Base-by-base conservation (phyloP, 2,113 vertebrate genomes). In the Tragulus kanchil region DNA sequence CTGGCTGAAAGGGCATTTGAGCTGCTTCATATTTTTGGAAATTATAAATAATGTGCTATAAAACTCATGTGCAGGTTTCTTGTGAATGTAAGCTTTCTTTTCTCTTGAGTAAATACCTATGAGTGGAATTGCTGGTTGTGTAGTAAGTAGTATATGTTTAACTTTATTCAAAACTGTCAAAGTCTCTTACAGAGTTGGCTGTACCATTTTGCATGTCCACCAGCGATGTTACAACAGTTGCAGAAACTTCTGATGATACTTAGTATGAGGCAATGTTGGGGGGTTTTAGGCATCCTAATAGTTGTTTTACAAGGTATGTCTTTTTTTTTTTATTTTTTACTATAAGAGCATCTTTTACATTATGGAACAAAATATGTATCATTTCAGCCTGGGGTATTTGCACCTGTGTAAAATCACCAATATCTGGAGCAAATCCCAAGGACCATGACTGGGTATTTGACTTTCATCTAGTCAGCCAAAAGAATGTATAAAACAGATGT, bases 101-200 rank as follows among this genome's bases (percentile, higher is more conserved):
- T 92, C 14, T 87, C 48, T 67, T 26, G 3, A 14, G 16, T 23
- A 59, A 90, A 88, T 85, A 73, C 2, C 31, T 84, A 67, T 16
- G 54, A 87, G 3, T 64, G 48, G 58, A 85, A 69, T 82, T 92
- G 8, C 31, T 87, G 42, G 11, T 85, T 52, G 83, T 79, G 16
- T 36, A 62, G 5, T 52, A 92, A 73, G 8, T 73, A 61, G 10
- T 73, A 45, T 58, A 26, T 84, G n/a, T 58, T 86, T 69, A 59
- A 56, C 92, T 89, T 89, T 92, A 59, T 65, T 89, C 86, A 42
- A 94, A 93, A 90, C 42, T 50, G 8, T 26, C 42, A 86, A 78
- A 64, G 25, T 78, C 23, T 52, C 90, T 93, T 65, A 69, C 52
- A 85, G 58, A 59, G 14, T 92, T 92, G 21, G 14, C 23, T 62